Percentiles rank a stretch among this genome's conserved stretches.
Evolutionary conservation across 2,888 invertebrate species (phyloP).

Genomic region (Amphipyra tragopoginis): DNA sequence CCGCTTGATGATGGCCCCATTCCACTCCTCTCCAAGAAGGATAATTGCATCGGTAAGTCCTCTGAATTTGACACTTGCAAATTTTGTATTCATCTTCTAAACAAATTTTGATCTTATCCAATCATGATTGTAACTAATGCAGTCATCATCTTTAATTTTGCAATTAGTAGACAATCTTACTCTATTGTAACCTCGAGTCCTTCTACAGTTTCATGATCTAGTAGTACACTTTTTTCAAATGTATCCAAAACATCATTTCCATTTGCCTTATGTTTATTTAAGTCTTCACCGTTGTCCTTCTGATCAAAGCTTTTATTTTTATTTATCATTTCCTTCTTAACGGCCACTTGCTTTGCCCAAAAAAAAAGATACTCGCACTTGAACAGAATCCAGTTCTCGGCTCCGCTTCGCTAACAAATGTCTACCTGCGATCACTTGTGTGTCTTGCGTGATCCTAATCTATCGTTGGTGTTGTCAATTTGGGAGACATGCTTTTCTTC

Average conservation of each 20-base stretch:
- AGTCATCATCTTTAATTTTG: constrained; percentile 27
- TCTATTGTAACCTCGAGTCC: background rate
- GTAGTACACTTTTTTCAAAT: constrained; percentile 28
- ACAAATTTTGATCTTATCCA: too few relatives aligned
- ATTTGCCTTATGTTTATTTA: constrained; percentile 41
- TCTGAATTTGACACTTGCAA: constrained; percentile 4
- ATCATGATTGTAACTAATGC: background rate
- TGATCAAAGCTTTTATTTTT: constrained; percentile 64
- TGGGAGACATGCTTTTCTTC: constrained; percentile 38
- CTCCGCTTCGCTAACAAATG: constrained; percentile 72
- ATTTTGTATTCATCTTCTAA: too few relatives aligned
- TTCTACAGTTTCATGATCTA: constrained; percentile 46
- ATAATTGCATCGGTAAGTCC: constrained; percentile 81
- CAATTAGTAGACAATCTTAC: constrained; percentile 36
- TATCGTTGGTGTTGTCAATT: constrained; percentile 62
- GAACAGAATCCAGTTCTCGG: constrained; percentile 84
- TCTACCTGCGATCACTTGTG: constrained; percentile 85
- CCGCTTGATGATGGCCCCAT: constrained; percentile 90
- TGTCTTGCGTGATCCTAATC: constrained; percentile 78
- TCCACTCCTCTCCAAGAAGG: constrained; percentile 90
- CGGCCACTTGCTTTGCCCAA: constrained; percentile 79
- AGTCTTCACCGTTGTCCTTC: constrained; percentile 56
- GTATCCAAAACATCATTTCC: constrained; percentile 30
- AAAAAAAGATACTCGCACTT: constrained; percentile 79
- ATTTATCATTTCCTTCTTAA: constrained; percentile 82